Evolutionary conservation across 1,140 invertebrate genomes (phyloP).

Genomic region (Coelopa frigida): DNA sequence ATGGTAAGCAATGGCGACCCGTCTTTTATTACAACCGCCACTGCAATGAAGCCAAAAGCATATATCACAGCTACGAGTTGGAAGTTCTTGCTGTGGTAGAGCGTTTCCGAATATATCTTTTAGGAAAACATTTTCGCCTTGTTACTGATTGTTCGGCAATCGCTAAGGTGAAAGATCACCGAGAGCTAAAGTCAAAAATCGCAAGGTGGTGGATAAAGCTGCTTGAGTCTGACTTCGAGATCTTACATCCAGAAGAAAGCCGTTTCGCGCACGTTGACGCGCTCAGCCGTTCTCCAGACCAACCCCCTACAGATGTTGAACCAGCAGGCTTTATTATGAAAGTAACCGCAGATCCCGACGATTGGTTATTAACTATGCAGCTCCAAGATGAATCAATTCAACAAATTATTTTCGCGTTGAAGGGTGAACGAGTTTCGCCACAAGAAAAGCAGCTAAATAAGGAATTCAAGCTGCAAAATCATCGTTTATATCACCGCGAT

Average conservation of each 20-base stretch:
- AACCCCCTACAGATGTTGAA: no score
- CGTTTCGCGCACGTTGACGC: no score
- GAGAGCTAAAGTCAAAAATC: conserved; percentile 23
- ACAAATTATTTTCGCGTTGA: no score
- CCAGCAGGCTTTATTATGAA: no score
- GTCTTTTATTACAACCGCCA: conserved; percentile 16
- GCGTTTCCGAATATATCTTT: conserved; percentile 31
- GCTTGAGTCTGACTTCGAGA: conserved; percentile 4
- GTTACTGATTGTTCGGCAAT: conserved; percentile 37
- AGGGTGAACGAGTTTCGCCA: no score
- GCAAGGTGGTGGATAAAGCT: conserved; percentile 17
- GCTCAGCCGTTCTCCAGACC: no score
- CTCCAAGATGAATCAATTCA: no score
- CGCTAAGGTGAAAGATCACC: conserved; percentile 25
- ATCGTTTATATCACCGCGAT: no score
- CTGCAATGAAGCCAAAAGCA: conserved; percentile 19
- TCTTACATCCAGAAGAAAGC: conserved; percentile 1
- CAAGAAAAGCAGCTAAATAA: no score
- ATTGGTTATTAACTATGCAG: no score
- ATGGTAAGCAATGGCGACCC: conserved; percentile 3
- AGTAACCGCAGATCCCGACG: no score
- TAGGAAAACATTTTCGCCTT: conserved; percentile 40
- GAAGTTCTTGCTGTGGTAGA: conserved; percentile 10
- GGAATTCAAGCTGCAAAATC: no score
- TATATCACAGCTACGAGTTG: conserved; percentile 35